Evolutionary conservation across 2,888 invertebrate genomes (phyloP).

Genomic region (Phalera bucephala): DNA sequence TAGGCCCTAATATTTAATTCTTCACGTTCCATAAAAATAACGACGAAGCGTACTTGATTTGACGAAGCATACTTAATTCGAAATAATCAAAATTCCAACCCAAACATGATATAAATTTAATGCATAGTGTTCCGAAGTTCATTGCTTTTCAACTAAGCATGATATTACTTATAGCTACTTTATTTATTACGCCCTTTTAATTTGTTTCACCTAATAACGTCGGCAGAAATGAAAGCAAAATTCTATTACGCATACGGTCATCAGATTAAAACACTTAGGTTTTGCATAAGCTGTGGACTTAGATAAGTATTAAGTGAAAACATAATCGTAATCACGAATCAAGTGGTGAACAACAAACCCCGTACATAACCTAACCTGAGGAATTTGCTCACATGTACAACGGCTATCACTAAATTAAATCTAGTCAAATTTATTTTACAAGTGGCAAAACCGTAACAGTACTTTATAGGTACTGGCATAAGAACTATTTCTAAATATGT

Average conservation of each 20-base stretch:
- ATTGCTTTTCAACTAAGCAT: no score
- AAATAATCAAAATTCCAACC: no score
- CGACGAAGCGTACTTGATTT: no score
- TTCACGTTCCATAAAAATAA: no score
- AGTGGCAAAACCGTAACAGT: background rate
- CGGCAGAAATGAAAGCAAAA: slow-evolving; percentile 25
- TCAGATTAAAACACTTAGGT: slow-evolving; percentile 8
- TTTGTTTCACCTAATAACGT: no score
- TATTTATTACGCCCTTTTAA: no score
- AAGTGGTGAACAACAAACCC: slow-evolving; percentile 23
- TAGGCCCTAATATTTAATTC: no score
- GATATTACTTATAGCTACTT: no score
- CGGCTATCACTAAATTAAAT: slow-evolving; percentile 29
- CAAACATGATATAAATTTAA: no score
- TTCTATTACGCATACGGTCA: slow-evolving; percentile 11
- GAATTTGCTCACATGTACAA: slow-evolving; percentile 21
- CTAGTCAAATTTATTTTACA: slow-evolving; percentile 11
- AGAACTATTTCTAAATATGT: background rate
- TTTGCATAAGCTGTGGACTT: slow-evolving; percentile 7
- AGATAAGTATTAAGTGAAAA: slow-evolving; percentile 17
- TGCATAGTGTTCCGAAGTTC: no score
- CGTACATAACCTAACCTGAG: slow-evolving; percentile 15
- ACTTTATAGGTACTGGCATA: slow-evolving; percentile 4
- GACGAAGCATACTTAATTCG: no score
- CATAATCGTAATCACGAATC: slow-evolving; percentile 24